Base-by-base conservation (phyloP, 2,113 vertebrate species). In the Argyrosomus japonicus region DNA sequence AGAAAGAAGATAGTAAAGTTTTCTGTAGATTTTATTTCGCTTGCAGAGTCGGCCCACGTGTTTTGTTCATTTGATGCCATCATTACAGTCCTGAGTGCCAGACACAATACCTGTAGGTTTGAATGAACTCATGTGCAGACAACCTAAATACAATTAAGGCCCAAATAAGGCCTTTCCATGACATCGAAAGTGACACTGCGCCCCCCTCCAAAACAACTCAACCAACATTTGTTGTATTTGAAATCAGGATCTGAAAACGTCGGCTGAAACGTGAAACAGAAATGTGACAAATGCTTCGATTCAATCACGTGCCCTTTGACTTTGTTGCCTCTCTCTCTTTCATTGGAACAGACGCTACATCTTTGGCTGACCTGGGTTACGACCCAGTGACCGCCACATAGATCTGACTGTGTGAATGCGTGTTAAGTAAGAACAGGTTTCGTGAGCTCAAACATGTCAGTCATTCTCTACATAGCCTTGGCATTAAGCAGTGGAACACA, bases 381-480 rank as follows among this genome's bases (percentile, higher is more conserved):
- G 74, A 91, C 86, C 88, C 79, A 40, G 57, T 83, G 88, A 91
- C 79, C 73, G 48, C 65, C 76, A 29, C 51, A 12, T 53, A 56
- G 78, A 68, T 74, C 60, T 36, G 80, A 71, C 70, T 58, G 78
- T 77, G 89, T 82, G 81, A 90, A 85, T 36, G 71, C 72, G 40
- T 82, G 65, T 50, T 89, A 93, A 94, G 84, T 89, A 77, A 80
- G 87, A 92, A 88, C 91, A 93, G 92, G 79, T 90, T 90, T 78
- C 23, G 75, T 32, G 4, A 72, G 57, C 77, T 78, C 71, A 82
- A 79, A 79, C 50, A 77, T 88, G 89, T 93, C 93, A 90, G 65
- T 92, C 90, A 77, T 64, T 90, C 51, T 63, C 53, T 43, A 58
- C 36, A 43, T 57, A 79, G 29, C n/a, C 69, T 64, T 67, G 77